Conservation (phyloP, 1,140 invertebrate genomes). For the Zaprionus lachaisei region DNA sequence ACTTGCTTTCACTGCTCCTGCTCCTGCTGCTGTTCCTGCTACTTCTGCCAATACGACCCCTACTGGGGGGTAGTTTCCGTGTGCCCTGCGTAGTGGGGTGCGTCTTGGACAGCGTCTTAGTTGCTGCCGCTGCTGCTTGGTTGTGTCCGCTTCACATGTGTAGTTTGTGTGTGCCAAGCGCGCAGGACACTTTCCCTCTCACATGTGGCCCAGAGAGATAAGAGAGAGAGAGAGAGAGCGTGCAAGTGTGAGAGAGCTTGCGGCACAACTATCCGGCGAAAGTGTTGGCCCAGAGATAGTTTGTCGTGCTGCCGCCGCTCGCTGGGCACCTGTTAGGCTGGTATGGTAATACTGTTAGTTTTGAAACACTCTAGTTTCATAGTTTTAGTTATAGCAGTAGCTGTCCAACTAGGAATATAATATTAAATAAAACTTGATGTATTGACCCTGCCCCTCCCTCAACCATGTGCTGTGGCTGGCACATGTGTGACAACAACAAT, state of each 20-base stretch:
- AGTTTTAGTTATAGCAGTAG: slow-evolving; percentile 80
- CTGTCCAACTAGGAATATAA: slow-evolving; percentile 44
- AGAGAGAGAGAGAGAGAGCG: slow-evolving; percentile 3
- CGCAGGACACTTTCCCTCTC: slow-evolving; percentile 75
- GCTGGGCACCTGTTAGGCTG: slow-evolving; percentile 75
- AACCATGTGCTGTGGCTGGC: too few relatives aligned
- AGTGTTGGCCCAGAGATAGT: slow-evolving; percentile 61
- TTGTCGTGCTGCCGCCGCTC: slow-evolving; percentile 50
- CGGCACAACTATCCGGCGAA: slow-evolving; percentile 55
- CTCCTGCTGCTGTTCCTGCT: slow-evolving; percentile 26
- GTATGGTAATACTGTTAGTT: slow-evolving; percentile 84
- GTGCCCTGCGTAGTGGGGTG: slow-evolving; percentile 18
- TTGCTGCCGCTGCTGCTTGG: slow-evolving; percentile 50
- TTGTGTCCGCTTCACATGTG: slow-evolving; percentile 71
- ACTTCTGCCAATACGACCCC: background rate
- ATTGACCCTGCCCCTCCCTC: background rate
- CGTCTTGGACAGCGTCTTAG: background rate
- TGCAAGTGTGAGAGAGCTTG: background rate
- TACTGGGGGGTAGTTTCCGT: slow-evolving; percentile 52
- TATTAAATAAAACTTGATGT: slow-evolving; percentile 30
- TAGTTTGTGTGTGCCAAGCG: slow-evolving; percentile 76
- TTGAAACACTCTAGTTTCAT: slow-evolving; percentile 83
- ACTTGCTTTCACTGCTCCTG: slow-evolving; percentile 52
- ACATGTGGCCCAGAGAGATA: background rate
- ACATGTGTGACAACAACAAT: slow-evolving; percentile 30